Evolutionary conservation across 2,888 invertebrate species (phyloP).

Genomic region (Drosophila mayaguana): DNA sequence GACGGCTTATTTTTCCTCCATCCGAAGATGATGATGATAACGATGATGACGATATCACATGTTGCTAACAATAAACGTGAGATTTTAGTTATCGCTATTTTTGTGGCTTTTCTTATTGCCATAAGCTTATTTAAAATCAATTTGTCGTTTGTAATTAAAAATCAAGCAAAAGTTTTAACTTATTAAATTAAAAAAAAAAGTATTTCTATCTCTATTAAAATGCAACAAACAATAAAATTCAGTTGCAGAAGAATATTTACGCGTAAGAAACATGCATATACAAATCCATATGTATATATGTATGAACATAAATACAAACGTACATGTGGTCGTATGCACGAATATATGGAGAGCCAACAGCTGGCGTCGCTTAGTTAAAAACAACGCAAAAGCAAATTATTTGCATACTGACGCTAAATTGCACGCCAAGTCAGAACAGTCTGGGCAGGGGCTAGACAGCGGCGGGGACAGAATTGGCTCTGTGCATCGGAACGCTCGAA

Average conservation of each 20-base stretch:
- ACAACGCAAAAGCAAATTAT: slow-evolving; percentile 50
- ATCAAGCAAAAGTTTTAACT: too few relatives aligned
- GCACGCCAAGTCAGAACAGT: slow-evolving; percentile 36
- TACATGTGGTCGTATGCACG: slow-evolving; percentile 2
- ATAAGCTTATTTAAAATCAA: not conserved
- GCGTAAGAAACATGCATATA: not conserved
- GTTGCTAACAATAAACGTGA: slow-evolving; percentile 41
- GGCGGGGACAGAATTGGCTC: slow-evolving; percentile 43
- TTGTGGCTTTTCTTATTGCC: not conserved
- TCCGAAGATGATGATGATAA: not conserved
- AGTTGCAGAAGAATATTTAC: slow-evolving; percentile 6
- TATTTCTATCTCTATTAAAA: not conserved
- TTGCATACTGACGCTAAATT: slow-evolving; percentile 54
- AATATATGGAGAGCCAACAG: slow-evolving; percentile 52
- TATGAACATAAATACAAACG: not conserved
- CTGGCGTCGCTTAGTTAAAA: slow-evolving; percentile 68
- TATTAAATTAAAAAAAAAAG: not conserved
- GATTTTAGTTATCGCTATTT: slow-evolving; percentile 31
- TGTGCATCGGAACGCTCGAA: slow-evolving; percentile 57
- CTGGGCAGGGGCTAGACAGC: slow-evolving; percentile 58
- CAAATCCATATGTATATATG: not conserved
- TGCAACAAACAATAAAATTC: not conserved
- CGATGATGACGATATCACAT: slow-evolving; percentile 36
- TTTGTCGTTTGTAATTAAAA: not conserved
- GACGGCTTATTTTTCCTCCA: slow-evolving; percentile 19